Conservation (phyloP, 2,797 vertebrate genomes). For the Tamandua tetradactyla region DNA sequence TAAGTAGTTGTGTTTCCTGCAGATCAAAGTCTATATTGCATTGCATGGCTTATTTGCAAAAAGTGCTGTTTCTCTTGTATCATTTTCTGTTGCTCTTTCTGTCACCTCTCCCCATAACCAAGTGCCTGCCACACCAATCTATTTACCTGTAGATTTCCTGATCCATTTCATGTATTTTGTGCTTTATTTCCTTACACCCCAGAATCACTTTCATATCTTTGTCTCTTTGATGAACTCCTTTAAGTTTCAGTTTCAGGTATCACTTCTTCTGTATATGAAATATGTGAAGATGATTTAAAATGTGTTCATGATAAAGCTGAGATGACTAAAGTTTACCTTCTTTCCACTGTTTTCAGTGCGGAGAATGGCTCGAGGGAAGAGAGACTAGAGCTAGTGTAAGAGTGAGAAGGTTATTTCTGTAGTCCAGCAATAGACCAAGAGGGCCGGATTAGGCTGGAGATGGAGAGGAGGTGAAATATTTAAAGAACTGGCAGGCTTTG, state of each 20-base stretch:
- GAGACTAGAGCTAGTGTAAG: not conserved
- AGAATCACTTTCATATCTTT: not conserved
- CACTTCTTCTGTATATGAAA: not conserved
- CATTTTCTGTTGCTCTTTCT: not conserved
- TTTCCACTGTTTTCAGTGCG: not conserved
- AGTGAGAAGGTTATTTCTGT: not conserved
- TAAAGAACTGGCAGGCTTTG: conserved; percentile 31
- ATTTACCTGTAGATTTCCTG: not conserved
- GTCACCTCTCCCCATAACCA: not conserved
- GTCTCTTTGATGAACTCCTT: not conserved
- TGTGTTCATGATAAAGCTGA: not conserved
- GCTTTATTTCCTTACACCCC: not conserved
- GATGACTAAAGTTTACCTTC: not conserved
- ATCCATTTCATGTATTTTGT: not conserved
- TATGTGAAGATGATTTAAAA: not conserved
- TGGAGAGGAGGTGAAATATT: not conserved
- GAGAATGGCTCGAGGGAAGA: not conserved
- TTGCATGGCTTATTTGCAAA: not conserved
- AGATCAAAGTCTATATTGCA: not conserved
- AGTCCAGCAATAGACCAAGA: not conserved
- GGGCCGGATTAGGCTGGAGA: not conserved
- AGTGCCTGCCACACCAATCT: not conserved
- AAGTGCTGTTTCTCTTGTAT: not conserved
- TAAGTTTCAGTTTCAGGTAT: conserved; percentile 15
- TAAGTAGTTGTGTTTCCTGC: conserved; percentile 11